phyloP scores from a whole-genome alignment of 1,140 invertebrate genomes.

The Antheraea pernyi region DNA sequence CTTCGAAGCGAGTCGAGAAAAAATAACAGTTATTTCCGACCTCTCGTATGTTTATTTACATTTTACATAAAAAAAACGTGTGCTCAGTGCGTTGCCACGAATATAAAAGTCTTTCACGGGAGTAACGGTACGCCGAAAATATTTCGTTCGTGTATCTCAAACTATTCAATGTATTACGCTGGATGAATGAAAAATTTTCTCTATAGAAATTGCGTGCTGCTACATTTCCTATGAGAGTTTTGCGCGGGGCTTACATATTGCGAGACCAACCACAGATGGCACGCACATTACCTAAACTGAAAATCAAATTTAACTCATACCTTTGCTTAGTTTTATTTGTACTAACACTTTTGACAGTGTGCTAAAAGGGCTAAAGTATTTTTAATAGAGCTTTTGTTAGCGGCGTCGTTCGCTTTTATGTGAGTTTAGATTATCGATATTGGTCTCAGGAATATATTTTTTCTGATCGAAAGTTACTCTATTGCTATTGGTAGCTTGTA shows the following conservation, averaged over 20 bases:
- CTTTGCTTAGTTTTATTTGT: too few species aligned
- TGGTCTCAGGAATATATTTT: too few species aligned
- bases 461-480: too few species aligned
- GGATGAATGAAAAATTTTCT: background rate
- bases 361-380: too few species aligned
- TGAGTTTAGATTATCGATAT: too few species aligned
- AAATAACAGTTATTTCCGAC: background rate
- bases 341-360: too few species aligned
- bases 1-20: background rate
- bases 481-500: too few species aligned
- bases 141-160: constrained; percentile 9
- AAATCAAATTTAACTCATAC: too few species aligned
- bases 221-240: constrained; percentile 24
- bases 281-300: background rate
- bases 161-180: constrained; percentile 1
- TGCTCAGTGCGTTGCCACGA: constrained; percentile 37
- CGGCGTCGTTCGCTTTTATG: too few species aligned
- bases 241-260: constrained; percentile 23
- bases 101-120: constrained; percentile 45
- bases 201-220: constrained; percentile 7
- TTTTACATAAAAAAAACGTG: constrained; percentile 49
- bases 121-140: constrained; percentile 28
- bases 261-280: background rate
- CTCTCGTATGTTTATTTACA: constrained; percentile 51
- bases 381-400: too few species aligned